phyloP scores from a whole-genome alignment of 2,113 vertebrate species.

The Pelobates fuscus region DNA sequence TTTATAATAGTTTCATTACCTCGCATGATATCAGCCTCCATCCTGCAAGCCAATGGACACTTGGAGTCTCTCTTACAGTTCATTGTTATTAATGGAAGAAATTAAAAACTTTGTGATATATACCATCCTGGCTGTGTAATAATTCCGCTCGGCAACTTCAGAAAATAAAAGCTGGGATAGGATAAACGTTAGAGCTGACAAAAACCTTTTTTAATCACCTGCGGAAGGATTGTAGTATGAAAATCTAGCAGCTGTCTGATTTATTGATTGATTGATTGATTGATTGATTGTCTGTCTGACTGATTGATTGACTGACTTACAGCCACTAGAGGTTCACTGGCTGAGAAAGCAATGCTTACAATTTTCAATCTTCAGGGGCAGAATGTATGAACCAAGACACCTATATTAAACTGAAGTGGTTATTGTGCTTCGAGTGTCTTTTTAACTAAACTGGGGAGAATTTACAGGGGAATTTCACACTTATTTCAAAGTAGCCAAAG shows the following conservation, averaged over 20 bases:
- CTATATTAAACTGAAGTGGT: too few relatives aligned
- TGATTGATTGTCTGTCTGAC: too few relatives aligned
- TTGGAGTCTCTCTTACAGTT: conserved; percentile 62
- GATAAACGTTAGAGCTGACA: conserved; percentile 58
- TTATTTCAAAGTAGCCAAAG: too few relatives aligned
- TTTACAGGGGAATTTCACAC: too few relatives aligned
- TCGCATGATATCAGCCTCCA: conserved; percentile 49
- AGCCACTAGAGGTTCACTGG: too few relatives aligned
- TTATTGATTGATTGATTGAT: too few relatives aligned
- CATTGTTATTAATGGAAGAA: conserved; percentile 55
- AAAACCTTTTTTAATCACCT: conserved; percentile 60
- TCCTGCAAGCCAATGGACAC: conserved; percentile 57
- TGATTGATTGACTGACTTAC: too few relatives aligned
- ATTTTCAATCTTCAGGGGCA: too few relatives aligned
- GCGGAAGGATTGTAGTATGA: conserved; percentile 38
- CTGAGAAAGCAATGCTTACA: too few relatives aligned
- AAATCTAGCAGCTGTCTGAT: conserved; percentile 54
- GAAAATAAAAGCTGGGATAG: neutral
- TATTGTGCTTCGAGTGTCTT: too few relatives aligned
- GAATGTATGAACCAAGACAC: too few relatives aligned
- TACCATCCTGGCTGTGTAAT: conserved; percentile 62
- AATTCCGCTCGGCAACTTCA: conserved; percentile 76
- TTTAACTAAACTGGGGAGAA: too few relatives aligned
- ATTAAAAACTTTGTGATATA: conserved; percentile 55
- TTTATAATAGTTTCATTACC: conserved; percentile 65